Evolutionary conservation across 1,140 invertebrate genomes (phyloP).

Genomic region (Ectropis grisescens): DNA sequence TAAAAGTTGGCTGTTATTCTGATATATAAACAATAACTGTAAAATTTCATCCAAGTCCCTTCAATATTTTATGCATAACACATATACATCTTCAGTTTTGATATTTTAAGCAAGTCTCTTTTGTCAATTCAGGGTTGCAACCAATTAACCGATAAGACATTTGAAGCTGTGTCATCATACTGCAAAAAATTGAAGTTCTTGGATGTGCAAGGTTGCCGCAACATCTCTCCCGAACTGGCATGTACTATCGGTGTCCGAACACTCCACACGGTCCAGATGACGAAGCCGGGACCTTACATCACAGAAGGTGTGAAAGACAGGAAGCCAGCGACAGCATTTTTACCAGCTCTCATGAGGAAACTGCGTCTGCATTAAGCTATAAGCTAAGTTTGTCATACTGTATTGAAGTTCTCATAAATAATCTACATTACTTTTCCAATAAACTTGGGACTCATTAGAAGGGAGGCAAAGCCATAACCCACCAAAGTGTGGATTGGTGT

Average conservation of each 20-base stretch:
- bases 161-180: constrained; percentile 71
- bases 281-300: constrained; percentile 60
- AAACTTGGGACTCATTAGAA: too few species aligned
- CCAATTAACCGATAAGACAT: constrained; percentile 74
- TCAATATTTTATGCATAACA: too few species aligned
- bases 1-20: too few species aligned
- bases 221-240: constrained; percentile 70
- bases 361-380: constrained; percentile 39
- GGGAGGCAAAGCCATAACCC: too few species aligned
- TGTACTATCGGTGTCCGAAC: constrained; percentile 63
- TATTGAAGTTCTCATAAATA: too few species aligned
- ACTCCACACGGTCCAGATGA: constrained; percentile 58
- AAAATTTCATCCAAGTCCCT: too few species aligned
- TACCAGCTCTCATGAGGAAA: constrained; percentile 48
- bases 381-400: constrained; percentile 5
- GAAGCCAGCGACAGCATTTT: constrained; percentile 40
- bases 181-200: constrained; percentile 72
- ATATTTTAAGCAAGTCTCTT: too few species aligned
- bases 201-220: constrained; percentile 73
- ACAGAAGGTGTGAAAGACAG: constrained; percentile 49
- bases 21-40: too few species aligned
- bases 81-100: too few species aligned
- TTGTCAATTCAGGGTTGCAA: constrained; percentile 78
- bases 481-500: too few species aligned
- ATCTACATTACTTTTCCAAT: too few species aligned